Conservation (phyloP, 2,888 invertebrate species). For the Enoplolaimus lenunculus region DNA sequence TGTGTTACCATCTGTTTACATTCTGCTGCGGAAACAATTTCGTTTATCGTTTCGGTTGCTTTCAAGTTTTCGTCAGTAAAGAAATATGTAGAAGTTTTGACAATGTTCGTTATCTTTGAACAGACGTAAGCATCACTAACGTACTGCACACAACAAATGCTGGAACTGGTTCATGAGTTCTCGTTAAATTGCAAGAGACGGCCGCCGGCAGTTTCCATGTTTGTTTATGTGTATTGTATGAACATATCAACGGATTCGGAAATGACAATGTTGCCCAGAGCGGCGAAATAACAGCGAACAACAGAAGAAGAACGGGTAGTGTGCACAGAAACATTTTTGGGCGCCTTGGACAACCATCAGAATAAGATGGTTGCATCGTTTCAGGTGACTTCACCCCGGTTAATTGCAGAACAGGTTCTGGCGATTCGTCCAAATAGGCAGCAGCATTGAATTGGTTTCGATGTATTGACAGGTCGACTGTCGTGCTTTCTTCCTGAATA, state of each 20-base stretch:
- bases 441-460: no score
- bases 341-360: no score
- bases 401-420: no score
- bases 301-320: no score
- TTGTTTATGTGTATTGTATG: background rate
- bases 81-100: background rate
- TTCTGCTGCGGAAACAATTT: background rate
- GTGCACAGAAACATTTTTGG: no score
- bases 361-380: no score
- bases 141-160: background rate
- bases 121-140: background rate
- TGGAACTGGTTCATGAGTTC: background rate
- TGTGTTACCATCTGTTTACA: background rate
- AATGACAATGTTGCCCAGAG: no score
- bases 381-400: no score
- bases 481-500: no score
- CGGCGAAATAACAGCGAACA: no score
- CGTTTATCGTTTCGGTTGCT: background rate
- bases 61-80: background rate
- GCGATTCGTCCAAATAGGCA: no score
- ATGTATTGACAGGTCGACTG: no score
- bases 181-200: background rate
- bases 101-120: background rate
- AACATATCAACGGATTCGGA: background rate
- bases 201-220: background rate